These are phyloP conservation scores for Parazoanthus swiftii DNA, from an alignment of 92 coral and sea anemone genomes.

Conservation along the genomic window DNA sequence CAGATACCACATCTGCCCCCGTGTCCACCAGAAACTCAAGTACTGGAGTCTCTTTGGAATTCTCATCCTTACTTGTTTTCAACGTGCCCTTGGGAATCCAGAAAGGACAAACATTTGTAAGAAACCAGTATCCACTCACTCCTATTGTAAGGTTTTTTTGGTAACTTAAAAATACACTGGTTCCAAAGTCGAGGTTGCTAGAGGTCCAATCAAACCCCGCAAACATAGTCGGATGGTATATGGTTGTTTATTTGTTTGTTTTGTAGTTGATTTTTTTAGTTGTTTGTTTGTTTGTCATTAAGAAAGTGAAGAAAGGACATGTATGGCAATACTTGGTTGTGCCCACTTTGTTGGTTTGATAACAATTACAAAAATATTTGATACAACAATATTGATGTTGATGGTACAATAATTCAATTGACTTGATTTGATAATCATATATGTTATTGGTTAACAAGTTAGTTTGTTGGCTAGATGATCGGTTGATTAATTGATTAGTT, in stretches of 20 bases:
- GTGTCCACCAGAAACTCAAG: slow-evolving; percentile 79
- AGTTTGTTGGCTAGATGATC: no score
- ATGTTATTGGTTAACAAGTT: no score
- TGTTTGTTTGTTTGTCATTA: background rate
- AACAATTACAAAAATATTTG: no score
- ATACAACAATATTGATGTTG: no score
- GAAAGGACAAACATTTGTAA: background rate
- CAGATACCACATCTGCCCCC: slow-evolving; percentile 75
- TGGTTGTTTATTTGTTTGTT: background rate
- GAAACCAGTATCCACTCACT: background rate
- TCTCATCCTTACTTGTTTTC: background rate
- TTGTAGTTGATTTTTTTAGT: background rate
- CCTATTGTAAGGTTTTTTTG: background rate
- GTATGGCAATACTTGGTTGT: no score
- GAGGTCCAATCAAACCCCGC: background rate
- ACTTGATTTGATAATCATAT: no score
- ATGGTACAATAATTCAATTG: no score
- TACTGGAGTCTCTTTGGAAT: background rate
- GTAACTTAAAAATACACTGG: background rate
- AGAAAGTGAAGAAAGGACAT: no score
- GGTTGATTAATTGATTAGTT: background rate
- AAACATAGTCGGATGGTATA: no score
- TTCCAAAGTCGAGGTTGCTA: no score
- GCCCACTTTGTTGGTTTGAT: no score
- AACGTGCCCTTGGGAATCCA: background rate